Evolutionary conservation across 2,113 vertebrate genomes (phyloP), one percentile per base, ranked within the genome.

Genomic region (Saccopteryx leptura): DNA sequence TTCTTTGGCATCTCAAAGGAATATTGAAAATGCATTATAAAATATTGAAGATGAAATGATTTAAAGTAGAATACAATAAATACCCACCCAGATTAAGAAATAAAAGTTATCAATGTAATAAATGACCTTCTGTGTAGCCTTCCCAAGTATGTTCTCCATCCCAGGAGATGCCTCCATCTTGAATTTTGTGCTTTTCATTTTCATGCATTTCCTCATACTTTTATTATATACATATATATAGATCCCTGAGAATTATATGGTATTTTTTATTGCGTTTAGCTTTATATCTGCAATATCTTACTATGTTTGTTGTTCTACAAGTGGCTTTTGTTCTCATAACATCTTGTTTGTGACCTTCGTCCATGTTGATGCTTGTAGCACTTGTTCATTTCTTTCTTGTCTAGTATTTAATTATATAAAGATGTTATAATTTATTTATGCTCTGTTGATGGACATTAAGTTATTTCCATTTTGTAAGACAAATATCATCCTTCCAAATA

Each of bases 11-110:
- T 50, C 23, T 74, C 39, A 65, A 83, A 46, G n/a, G 19, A 92
- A 94, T n/a, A 93, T 58, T 88, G 28, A 9, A 96, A 94, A 21
- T 68, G 4, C n/a, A 18, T 90, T 94, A 74, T 52, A 92, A 93
- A 94, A 89, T 88, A 84, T 75, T 74, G 39, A 26, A 66, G 61
- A n/a, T 11, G 72, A 78, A 86, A 71, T 94, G 28, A 75, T 66
- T 65, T 54, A 93, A 93, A 84, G 50, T 63, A 63, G 24, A 82
- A 56, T 46, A 82, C 3, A 76, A 28, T 39, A 14, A 92, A 54
- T 81, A 78, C 4, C 46, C 4, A 58, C 7, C 15, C 52, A 48
- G 11, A 9, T 86, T 82, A 87, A 93, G 66, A 85, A 82, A 65
- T 76, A 63, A 74, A 81, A 71, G 19, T 80, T 69, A 71, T 52